Evolutionary conservation across 2,113 vertebrate genomes (phyloP).

Genomic region (Cyanocitta stelleri): DNA sequence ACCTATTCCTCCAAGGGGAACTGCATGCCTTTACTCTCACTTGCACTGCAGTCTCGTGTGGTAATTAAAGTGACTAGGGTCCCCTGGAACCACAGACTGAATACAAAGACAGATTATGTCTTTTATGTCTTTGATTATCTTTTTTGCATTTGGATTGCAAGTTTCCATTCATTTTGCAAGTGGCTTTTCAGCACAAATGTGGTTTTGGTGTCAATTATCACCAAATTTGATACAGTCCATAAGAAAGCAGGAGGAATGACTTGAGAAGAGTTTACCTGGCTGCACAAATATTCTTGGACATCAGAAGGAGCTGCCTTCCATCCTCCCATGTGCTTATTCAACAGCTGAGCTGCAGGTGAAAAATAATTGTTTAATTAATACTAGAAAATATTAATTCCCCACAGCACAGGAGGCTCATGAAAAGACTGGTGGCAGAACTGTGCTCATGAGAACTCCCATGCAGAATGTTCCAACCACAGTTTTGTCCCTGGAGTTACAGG

Average conservation of each 20-base stretch:
- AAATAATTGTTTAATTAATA: background rate
- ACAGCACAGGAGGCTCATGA: background rate
- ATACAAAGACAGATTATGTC: background rate
- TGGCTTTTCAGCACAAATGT: background rate
- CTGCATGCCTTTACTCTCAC: background rate
- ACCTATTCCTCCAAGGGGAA: background rate
- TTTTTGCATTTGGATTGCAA: background rate
- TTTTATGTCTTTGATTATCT: background rate
- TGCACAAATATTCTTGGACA: background rate
- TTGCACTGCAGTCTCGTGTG: background rate
- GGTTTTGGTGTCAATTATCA: background rate
- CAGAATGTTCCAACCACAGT: background rate
- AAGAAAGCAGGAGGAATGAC: background rate
- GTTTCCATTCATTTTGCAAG: background rate
- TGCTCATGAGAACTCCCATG: background rate
- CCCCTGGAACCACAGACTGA: background rate
- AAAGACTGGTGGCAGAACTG: background rate
- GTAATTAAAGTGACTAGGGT: background rate
- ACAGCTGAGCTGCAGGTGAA: background rate
- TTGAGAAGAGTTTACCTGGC: background rate
- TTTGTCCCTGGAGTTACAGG: background rate
- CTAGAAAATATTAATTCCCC: background rate
- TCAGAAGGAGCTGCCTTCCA: background rate
- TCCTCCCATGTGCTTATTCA: background rate
- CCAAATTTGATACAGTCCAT: accelerated